Evolutionary conservation across 1,140 invertebrate species (phyloP).

Genomic region (Pseudomyrmex cubaensis): DNA sequence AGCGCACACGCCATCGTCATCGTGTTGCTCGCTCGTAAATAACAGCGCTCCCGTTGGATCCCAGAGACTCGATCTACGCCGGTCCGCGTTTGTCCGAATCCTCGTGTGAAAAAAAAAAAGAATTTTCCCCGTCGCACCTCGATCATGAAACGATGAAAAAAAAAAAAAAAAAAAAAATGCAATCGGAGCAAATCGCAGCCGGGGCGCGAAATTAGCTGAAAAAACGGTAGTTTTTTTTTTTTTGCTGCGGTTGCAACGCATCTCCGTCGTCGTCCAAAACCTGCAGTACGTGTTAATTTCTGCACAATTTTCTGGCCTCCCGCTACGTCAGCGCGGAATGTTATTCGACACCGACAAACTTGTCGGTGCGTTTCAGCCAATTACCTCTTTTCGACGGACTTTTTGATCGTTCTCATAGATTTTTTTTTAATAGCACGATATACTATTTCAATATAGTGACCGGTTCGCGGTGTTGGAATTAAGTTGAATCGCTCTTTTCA

Average conservation of each 20-base stretch:
- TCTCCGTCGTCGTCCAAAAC: not conserved
- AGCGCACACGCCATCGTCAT: conserved; percentile 25
- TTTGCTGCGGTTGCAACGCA: conserved; percentile 28
- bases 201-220: conserved; percentile 43
- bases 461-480: not conserved
- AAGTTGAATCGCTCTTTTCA: not conserved
- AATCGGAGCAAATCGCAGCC: conserved; percentile 36
- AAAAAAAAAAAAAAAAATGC: conserved; percentile 26
- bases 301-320: conserved; percentile 30
- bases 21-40: conserved; percentile 55
- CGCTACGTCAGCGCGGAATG: conserved; percentile 13
- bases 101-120: not conserved
- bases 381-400: not conserved
- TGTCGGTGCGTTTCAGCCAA: conserved; percentile 34
- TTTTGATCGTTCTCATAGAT: not conserved
- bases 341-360: conserved; percentile 52
- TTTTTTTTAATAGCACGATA: not conserved
- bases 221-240: conserved; percentile 40
- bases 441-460: too few relatives aligned
- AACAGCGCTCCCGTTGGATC: conserved; percentile 28
- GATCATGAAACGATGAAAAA: conserved; percentile 28
- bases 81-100: conserved; percentile 29
- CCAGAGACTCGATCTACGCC: conserved; percentile 35
- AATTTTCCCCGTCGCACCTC: conserved; percentile 11
- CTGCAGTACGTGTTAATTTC: conserved; percentile 54